Evolutionary conservation across 2,797 vertebrate genomes (phyloP).

Genomic region (Erpetoichthys calabaricus): DNA sequence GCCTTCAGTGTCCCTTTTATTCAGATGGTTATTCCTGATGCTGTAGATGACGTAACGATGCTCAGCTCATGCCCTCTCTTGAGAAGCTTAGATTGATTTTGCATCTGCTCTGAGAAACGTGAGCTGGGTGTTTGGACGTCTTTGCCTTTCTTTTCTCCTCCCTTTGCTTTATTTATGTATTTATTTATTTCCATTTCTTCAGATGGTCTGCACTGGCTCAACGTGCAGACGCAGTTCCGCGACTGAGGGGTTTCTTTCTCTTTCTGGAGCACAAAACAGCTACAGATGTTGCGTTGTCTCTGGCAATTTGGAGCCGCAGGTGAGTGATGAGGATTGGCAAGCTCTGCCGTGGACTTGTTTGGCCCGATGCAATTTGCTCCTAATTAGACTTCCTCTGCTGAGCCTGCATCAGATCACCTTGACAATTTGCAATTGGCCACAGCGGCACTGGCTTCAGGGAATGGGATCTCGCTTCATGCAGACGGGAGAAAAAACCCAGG

Average conservation of each 20-base stretch:
- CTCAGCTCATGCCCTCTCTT: too few species aligned
- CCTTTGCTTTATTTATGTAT: too few species aligned
- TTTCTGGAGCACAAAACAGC: constrained; percentile 43
- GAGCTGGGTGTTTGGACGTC: too few species aligned
- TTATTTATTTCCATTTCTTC: constrained; percentile 5
- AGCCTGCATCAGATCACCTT: constrained; percentile 74
- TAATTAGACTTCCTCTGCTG: constrained; percentile 70
- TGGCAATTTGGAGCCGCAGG: constrained; percentile 64
- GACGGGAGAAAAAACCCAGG: constrained; percentile 22
- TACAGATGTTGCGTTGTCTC: constrained; percentile 60
- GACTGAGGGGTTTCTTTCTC: too few species aligned
- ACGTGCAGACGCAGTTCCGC: constrained; percentile 29
- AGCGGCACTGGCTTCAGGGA: neutral
- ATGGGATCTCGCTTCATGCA: neutral
- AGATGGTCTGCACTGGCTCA: constrained; percentile 10
- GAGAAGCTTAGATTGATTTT: too few species aligned
- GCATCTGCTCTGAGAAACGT: too few species aligned
- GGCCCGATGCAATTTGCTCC: constrained; percentile 53
- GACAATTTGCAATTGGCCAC: constrained; percentile 37
- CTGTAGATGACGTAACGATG: too few species aligned
- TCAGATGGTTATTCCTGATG: too few species aligned
- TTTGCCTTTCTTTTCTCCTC: too few species aligned
- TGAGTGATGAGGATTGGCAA: constrained; percentile 69
- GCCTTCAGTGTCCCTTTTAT: too few species aligned
- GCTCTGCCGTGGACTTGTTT: constrained; percentile 51